Percentiles rank a stretch among this genome's conserved stretches.
Conservation (phyloP, 2,797 vertebrate genomes). For the Limosa lapponica region DNA sequence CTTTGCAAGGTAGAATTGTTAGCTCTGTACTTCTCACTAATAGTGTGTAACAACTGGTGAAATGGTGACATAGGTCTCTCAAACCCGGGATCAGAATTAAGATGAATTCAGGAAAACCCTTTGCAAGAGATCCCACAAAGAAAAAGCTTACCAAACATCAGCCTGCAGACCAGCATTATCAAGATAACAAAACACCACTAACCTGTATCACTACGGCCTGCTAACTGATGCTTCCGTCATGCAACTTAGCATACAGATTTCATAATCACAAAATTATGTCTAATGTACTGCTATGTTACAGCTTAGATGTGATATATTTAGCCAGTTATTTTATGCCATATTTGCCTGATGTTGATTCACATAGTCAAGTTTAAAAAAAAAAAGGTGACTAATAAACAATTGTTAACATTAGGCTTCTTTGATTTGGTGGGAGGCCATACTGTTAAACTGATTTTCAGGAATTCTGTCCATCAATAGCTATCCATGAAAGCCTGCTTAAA, state of each 20-base stretch:
- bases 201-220: background rate
- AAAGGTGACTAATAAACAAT: background rate
- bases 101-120: background rate
- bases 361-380: background rate
- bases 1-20: background rate
- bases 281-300: background rate
- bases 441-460: background rate
- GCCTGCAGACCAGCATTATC: background rate
- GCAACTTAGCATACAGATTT: background rate
- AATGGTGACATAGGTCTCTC: background rate
- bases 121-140: background rate
- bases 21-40: background rate
- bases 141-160: background rate
- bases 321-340: background rate
- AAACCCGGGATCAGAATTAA: background rate
- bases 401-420: background rate
- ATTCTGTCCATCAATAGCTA: background rate
- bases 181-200: background rate
- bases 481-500: background rate
- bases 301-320: background rate
- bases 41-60: background rate
- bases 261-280: background rate
- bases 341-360: background rate
- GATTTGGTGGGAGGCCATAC: background rate
- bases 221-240: background rate